Percentiles rank a stretch among this genome's conserved stretches.
Conservation (phyloP, 2,797 vertebrate genomes). For the Muscicapa comitata region DNA sequence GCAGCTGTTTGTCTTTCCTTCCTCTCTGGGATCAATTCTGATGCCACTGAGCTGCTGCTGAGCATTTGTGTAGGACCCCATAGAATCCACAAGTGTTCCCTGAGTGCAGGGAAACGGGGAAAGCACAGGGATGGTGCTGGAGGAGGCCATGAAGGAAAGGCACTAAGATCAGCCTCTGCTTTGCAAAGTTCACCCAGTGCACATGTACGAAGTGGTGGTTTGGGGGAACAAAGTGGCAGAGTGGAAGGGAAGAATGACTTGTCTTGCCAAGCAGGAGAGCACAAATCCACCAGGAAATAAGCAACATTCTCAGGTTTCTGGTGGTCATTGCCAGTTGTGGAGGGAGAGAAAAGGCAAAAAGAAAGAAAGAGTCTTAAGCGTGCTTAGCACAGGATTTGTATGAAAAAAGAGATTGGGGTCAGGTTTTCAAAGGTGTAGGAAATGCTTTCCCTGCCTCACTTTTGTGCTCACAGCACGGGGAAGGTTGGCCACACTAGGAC, state of each 20-base stretch:
- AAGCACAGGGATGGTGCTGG: background rate
- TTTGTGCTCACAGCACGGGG: background rate
- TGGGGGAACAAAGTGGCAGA: background rate
- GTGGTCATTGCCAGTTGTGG: background rate
- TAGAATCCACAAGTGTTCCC: background rate
- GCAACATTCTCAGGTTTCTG: conserved; percentile 18
- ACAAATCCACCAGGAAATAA: conserved; percentile 21
- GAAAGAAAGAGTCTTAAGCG: background rate
- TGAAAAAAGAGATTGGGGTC: background rate
- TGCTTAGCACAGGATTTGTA: background rate
- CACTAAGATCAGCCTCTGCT: background rate
- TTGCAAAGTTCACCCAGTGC: background rate
- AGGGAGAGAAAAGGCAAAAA: background rate
- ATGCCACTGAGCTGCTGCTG: background rate
- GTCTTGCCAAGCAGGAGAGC: background rate
- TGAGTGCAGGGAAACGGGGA: background rate
- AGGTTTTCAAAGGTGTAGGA: background rate
- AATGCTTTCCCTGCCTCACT: background rate
- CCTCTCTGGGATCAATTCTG: background rate
- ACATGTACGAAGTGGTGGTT: background rate
- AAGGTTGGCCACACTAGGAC: background rate
- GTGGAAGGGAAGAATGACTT: background rate
- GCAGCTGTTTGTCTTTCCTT: background rate
- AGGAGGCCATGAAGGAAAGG: background rate
- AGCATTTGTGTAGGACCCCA: background rate